Evolutionary conservation across 2,888 invertebrate genomes (phyloP).

Genomic region (Ptychoptera contaminata): DNA sequence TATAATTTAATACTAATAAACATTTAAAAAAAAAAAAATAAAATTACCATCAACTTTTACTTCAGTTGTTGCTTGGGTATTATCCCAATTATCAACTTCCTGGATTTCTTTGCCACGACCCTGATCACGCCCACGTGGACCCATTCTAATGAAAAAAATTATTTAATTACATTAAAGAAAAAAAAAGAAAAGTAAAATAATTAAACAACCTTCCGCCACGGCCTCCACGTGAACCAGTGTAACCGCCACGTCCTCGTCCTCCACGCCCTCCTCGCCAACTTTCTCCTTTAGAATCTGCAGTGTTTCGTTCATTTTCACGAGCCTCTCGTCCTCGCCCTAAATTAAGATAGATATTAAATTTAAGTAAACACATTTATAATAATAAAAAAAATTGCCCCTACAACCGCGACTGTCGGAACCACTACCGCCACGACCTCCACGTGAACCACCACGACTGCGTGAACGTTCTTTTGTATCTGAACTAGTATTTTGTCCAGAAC

Average conservation of each 20-base stretch:
- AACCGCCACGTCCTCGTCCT: slow-evolving; percentile 31
- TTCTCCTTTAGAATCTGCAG: slow-evolving; percentile 20
- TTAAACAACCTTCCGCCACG: slow-evolving; percentile 34
- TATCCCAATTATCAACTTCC: slow-evolving; percentile 43
- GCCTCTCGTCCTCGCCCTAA: slow-evolving; percentile 42
- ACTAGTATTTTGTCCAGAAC: slow-evolving; percentile 10
- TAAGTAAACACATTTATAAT: slow-evolving; percentile 5
- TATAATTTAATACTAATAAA: too few species aligned
- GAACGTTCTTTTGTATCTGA: slow-evolving; percentile 27
- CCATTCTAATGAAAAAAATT: slow-evolving; percentile 9
- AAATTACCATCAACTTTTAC: slow-evolving; percentile 12
- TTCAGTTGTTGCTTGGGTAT: slow-evolving; percentile 27
- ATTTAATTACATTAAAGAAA: neutral
- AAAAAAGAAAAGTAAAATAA: neutral
- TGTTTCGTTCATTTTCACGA: slow-evolving; percentile 45
- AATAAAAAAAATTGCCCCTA: slow-evolving; percentile 13
- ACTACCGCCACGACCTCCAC: slow-evolving; percentile 27
- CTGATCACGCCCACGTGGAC: slow-evolving; percentile 14
- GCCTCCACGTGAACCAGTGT: slow-evolving; percentile 34
- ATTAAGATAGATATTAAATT: slow-evolving; percentile 16
- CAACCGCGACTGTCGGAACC: slow-evolving; percentile 38
- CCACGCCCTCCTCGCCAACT: slow-evolving; percentile 27
- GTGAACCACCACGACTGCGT: slow-evolving; percentile 28
- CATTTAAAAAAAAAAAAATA: neutral
- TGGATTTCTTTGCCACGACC: slow-evolving; percentile 20